Evolutionary conservation across 2,888 invertebrate species (phyloP).

Genomic region (Lasioglossum villosulum): DNA sequence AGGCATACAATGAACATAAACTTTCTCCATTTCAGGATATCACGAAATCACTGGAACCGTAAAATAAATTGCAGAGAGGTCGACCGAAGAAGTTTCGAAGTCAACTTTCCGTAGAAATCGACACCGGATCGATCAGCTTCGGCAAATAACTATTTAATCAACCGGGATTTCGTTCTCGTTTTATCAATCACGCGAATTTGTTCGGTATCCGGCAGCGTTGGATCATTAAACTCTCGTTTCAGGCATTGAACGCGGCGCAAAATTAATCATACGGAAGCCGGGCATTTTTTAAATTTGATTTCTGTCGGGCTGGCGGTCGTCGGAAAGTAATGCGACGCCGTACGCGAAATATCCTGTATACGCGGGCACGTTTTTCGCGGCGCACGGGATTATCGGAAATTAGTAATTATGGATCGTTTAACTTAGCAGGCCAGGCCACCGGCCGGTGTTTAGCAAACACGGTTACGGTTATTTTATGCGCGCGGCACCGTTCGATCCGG

Average conservation of each 20-base stretch:
- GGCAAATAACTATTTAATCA: not conserved
- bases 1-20: too few relatives aligned
- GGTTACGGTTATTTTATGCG: slow-evolving; percentile 54
- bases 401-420: slow-evolving; percentile 46
- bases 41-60: too few relatives aligned
- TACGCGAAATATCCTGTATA: not conserved
- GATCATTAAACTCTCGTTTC: not conserved
- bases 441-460: slow-evolving; percentile 35
- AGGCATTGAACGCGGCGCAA: too few relatives aligned
- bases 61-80: too few relatives aligned
- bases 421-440: slow-evolving; percentile 35
- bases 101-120: not conserved
- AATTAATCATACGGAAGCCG: not conserved
- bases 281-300: not conserved
- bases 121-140: not conserved
- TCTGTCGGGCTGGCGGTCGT: not conserved
- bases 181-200: not conserved
- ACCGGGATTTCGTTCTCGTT: not conserved
- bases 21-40: too few relatives aligned
- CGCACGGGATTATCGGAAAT: slow-evolving; percentile 40
- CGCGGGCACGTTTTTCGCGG: slow-evolving; percentile 15
- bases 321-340: not conserved
- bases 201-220: not conserved
- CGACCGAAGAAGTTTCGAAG: not conserved
- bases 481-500: not conserved